A percentile compares a stretch with the other conserved stretches of the same genome.
Conservation (phyloP, 2,888 invertebrate genomes). For the Spilosoma lubricipeda region DNA sequence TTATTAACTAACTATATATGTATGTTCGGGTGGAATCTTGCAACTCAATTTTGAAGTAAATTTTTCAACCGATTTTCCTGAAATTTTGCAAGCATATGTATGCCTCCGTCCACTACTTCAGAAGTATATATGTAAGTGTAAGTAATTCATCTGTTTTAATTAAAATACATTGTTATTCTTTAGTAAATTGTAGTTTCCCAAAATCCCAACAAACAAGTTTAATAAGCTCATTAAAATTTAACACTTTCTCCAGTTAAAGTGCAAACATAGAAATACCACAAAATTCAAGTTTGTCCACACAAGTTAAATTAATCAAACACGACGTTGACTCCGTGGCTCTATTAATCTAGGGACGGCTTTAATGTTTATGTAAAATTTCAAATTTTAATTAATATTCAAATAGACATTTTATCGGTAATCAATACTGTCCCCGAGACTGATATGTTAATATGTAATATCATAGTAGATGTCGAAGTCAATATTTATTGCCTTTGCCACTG, state of each 20-base stretch:
- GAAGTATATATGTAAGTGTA: background rate
- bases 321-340: conserved; percentile 32
- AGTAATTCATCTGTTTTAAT: background rate
- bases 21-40: no score
- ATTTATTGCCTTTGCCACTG: conserved; percentile 7
- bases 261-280: conserved; percentile 14
- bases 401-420: conserved; percentile 50
- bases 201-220: conserved; percentile 5
- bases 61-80: no score
- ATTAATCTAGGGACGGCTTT: conserved; percentile 41
- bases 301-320: conserved; percentile 48
- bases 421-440: conserved; percentile 34
- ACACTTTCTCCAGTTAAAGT: conserved; percentile 16
- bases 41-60: no score
- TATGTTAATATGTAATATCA: conserved; percentile 32
- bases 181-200: conserved; percentile 7
- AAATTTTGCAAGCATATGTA: no score
- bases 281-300: conserved; percentile 29
- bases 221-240: conserved; percentile 8
- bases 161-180: background rate
- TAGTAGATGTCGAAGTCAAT: conserved; percentile 12
- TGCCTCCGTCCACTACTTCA: no score
- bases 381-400: conserved; percentile 58
- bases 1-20: no score
- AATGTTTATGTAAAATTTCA: conserved; percentile 50